Conservation (phyloP, 2,888 invertebrate genomes). For the Gymnocheta viridis region DNA sequence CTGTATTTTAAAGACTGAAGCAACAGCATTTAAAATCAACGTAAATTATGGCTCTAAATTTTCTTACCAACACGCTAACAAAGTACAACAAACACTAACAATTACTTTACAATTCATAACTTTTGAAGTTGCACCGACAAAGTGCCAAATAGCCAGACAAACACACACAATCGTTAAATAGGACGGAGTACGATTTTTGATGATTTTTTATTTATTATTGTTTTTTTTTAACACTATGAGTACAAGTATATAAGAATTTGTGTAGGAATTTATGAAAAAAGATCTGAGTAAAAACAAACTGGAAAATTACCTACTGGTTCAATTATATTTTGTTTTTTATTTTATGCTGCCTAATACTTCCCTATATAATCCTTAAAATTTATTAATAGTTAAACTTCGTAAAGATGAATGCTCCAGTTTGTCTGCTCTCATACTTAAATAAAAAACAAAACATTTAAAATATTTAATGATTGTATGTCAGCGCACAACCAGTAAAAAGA, state of each 20-base stretch:
- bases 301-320: background rate
- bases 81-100: constrained; percentile 63
- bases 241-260: background rate
- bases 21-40: constrained; percentile 43
- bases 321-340: no score
- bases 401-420: background rate
- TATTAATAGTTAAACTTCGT: background rate
- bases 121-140: constrained; percentile 56
- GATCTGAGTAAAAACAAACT: background rate
- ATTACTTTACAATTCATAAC: constrained; percentile 64
- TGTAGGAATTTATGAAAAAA: constrained; percentile 1
- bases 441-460: background rate
- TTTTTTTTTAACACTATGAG: background rate
- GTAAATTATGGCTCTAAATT: constrained; percentile 66
- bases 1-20: background rate
- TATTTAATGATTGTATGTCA: constrained; percentile 39
- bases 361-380: background rate
- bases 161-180: constrained; percentile 23
- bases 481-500: constrained; percentile 5
- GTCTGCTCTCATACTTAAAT: background rate
- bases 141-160: constrained; percentile 19
- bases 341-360: background rate
- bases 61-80: constrained; percentile 66
- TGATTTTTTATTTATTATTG: constrained; percentile 23
- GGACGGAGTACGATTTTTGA: constrained; percentile 54